phyloP scores from a whole-genome alignment of 2,113 vertebrate species.

The Festucalex cinctus region DNA sequence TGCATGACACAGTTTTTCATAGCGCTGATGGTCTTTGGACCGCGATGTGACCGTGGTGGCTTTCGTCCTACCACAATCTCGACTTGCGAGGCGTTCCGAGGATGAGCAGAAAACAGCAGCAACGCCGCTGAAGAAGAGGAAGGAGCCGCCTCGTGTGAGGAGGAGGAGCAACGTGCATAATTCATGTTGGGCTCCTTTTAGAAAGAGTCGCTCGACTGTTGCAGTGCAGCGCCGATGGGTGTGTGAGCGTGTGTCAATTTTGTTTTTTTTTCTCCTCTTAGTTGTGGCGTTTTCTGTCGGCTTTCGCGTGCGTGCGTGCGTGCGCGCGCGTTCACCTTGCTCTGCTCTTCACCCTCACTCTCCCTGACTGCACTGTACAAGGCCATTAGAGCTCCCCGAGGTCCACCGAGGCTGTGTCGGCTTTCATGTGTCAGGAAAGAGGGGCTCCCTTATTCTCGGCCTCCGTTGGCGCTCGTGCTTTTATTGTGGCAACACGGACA shows the following conservation, averaged over 20 bases:
- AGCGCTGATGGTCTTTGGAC: neutral
- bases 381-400: slow-evolving; percentile 72
- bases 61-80: slow-evolving; percentile 1
- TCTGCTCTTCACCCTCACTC: slow-evolving; percentile 70
- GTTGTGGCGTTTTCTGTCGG: slow-evolving; percentile 34
- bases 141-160: slow-evolving; percentile 63
- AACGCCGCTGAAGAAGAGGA: slow-evolving; percentile 47
- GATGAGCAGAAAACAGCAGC: slow-evolving; percentile 49
- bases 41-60: no score
- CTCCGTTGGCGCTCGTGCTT: slow-evolving; percentile 20
- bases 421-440: slow-evolving; percentile 68
- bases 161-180: slow-evolving; percentile 75
- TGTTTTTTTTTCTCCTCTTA: slow-evolving; percentile 43
- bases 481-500: slow-evolving; percentile 34
- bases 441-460: slow-evolving; percentile 28
- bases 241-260: slow-evolving; percentile 13
- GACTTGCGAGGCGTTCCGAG: slow-evolving; percentile 17
- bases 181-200: slow-evolving; percentile 79
- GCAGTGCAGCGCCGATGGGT: slow-evolving; percentile 44
- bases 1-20: neutral
- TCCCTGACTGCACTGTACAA: slow-evolving; percentile 67
- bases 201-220: slow-evolving; percentile 74
- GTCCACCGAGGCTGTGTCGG: slow-evolving; percentile 61
- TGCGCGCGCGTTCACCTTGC: slow-evolving; percentile 73
- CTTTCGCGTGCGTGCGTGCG: slow-evolving; percentile 42